Evolutionary conservation across 1,140 invertebrate species (phyloP).

Genomic region (Drosophila equinoxialis): DNA sequence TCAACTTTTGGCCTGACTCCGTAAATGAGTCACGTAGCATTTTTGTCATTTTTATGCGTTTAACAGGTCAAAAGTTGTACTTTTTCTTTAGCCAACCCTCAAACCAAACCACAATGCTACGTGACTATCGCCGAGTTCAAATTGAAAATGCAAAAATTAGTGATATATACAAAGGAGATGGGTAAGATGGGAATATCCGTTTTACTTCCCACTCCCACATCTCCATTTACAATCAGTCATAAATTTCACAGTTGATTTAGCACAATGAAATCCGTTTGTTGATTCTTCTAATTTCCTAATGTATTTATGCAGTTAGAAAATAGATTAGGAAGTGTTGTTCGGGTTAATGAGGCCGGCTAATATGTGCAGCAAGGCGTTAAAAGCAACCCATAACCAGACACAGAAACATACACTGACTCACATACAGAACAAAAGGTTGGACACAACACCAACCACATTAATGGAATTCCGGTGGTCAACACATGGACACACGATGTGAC

Average conservation of each 20-base stretch:
- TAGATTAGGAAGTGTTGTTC: slow-evolving; percentile 32
- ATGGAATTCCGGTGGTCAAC: slow-evolving; percentile 27
- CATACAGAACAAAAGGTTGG: neutral
- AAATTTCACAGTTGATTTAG: slow-evolving; percentile 74
- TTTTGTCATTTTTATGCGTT: slow-evolving; percentile 74
- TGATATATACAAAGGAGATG: slow-evolving; percentile 58
- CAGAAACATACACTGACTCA: neutral
- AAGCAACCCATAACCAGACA: slow-evolving; percentile 46
- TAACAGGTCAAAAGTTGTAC: slow-evolving; percentile 59
- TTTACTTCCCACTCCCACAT: slow-evolving; percentile 12
- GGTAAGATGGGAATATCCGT: too few species aligned
- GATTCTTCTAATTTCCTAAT: slow-evolving; percentile 49
- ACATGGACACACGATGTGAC: slow-evolving; percentile 17
- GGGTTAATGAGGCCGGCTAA: slow-evolving; percentile 65
- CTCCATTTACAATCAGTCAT: slow-evolving; percentile 42
- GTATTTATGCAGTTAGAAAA: slow-evolving; percentile 58
- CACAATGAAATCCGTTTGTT: slow-evolving; percentile 42
- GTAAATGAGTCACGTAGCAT: slow-evolving; percentile 73
- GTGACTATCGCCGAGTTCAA: slow-evolving; percentile 57
- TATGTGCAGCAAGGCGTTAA: slow-evolving; percentile 74
- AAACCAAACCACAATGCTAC: slow-evolving; percentile 48
- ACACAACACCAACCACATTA: slow-evolving; percentile 29
- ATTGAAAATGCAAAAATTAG: slow-evolving; percentile 70
- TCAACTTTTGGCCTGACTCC: slow-evolving; percentile 18
- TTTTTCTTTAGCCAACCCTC: neutral